phyloP scores from a whole-genome alignment of 2,888 invertebrate species.

The Trilocha varians region DNA sequence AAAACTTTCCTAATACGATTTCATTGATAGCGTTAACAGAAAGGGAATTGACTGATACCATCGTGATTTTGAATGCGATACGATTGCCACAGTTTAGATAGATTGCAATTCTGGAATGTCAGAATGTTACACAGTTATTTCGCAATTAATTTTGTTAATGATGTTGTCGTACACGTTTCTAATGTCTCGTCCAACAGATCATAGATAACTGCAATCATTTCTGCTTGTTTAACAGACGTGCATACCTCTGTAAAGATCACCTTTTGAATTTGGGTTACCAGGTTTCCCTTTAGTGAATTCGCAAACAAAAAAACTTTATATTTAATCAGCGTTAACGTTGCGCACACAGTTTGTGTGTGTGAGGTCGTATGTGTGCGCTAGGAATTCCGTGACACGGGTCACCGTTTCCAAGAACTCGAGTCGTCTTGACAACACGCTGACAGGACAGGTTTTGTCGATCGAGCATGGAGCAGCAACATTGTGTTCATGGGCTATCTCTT shows the following conservation, averaged over 20 bases:
- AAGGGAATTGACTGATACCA: not conserved
- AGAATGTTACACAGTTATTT: not conserved
- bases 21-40: not conserved
- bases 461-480: slow-evolving; percentile 55
- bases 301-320: not conserved
- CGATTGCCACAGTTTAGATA: not conserved
- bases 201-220: not conserved
- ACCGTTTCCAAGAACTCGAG: slow-evolving; percentile 69
- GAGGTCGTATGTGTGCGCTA: slow-evolving; percentile 46
- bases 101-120: not conserved
- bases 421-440: slow-evolving; percentile 71
- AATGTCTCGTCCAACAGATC: no score
- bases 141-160: no score
- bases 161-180: no score
- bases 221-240: not conserved
- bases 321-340: not conserved
- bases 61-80: not conserved
- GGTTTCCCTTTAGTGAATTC: not conserved
- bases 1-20: slow-evolving; percentile 5
- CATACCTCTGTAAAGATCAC: not conserved
- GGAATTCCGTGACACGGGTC: slow-evolving; percentile 74
- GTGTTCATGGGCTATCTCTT: slow-evolving; percentile 39
- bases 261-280: not conserved
- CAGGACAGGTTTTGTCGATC: slow-evolving; percentile 70
- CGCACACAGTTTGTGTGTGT: slow-evolving; percentile 16